phyloP scores from a whole-genome alignment of 2,888 invertebrate genomes.

The Acanthopleura granulata region DNA sequence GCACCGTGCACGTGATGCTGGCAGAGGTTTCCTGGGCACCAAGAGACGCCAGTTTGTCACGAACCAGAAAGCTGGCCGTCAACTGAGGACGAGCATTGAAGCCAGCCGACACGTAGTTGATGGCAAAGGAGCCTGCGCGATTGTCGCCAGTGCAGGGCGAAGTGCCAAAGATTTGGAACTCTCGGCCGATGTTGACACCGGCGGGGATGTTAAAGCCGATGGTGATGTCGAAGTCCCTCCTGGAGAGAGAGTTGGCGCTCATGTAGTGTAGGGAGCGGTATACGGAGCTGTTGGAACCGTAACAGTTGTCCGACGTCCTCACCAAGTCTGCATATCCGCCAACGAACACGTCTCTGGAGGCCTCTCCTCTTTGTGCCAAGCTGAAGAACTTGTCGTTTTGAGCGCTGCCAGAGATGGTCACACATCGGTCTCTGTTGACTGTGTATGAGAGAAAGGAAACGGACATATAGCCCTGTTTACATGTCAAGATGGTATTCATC shows the following conservation, averaged over 20 bases:
- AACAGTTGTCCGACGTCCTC: not conserved
- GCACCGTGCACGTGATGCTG: not conserved
- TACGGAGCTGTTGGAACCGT: not conserved
- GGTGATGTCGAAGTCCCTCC: not conserved
- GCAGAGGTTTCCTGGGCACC: not conserved
- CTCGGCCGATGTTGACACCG: not conserved
- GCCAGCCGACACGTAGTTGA: not conserved
- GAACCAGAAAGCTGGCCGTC: not conserved
- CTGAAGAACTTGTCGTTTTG: not conserved
- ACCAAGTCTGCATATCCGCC: not conserved
- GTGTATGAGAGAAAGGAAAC: not conserved
- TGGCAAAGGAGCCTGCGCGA: not conserved
- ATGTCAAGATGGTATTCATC: too few species aligned
- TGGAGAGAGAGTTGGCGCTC: not conserved
- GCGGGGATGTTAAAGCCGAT: not conserved
- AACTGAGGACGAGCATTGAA: not conserved
- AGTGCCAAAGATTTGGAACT: not conserved
- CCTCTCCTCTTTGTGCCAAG: not conserved
- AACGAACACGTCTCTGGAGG: not conserved
- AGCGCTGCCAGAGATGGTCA: not conserved
- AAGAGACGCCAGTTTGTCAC: not conserved
- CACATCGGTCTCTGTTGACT: slow-evolving; percentile 10
- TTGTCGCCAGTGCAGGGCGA: not conserved
- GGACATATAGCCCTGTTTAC: not conserved
- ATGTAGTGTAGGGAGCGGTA: not conserved